These are phyloP conservation scores for Smithornis capensis DNA, from an alignment of 2,113 vertebrate genomes.

Conservation along the genomic window DNA sequence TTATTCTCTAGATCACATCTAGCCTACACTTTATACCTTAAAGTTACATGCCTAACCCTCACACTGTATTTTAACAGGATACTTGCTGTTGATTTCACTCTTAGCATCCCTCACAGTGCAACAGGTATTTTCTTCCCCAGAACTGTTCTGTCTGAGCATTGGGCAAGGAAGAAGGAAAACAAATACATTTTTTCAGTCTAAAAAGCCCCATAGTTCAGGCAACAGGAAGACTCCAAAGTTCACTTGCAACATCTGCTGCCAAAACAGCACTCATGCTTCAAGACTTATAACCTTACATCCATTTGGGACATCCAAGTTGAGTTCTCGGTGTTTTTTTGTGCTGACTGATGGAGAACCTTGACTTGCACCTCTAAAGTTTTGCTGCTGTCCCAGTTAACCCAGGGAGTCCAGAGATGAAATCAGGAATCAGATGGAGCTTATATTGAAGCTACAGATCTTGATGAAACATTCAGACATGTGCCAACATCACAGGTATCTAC, in stretches of 20 bases:
- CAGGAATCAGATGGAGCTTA: not conserved
- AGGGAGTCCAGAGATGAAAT: accelerated
- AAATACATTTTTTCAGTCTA: not conserved
- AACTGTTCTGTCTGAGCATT: not conserved
- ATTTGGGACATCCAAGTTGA: not conserved
- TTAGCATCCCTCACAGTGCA: not conserved
- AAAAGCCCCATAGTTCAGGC: not conserved
- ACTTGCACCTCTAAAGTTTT: not conserved
- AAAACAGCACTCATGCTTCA: not conserved
- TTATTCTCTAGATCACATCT: not conserved
- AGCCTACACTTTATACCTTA: not conserved
- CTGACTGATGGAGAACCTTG: not conserved
- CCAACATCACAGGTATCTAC: not conserved
- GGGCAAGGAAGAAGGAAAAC: not conserved
- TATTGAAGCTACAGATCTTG: not conserved
- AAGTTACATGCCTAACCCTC: not conserved
- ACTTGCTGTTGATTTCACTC: not conserved
- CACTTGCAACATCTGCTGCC: not conserved
- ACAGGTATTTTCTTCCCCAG: not conserved
- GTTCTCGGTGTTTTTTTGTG: not conserved
- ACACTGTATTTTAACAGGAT: not conserved
- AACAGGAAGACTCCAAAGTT: not conserved
- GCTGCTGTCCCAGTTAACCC: not conserved
- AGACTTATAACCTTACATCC: not conserved
- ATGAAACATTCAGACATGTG: not conserved